Evolutionary conservation across 2,797 vertebrate genomes (phyloP).

Genomic region (Acridotheres tristis): DNA sequence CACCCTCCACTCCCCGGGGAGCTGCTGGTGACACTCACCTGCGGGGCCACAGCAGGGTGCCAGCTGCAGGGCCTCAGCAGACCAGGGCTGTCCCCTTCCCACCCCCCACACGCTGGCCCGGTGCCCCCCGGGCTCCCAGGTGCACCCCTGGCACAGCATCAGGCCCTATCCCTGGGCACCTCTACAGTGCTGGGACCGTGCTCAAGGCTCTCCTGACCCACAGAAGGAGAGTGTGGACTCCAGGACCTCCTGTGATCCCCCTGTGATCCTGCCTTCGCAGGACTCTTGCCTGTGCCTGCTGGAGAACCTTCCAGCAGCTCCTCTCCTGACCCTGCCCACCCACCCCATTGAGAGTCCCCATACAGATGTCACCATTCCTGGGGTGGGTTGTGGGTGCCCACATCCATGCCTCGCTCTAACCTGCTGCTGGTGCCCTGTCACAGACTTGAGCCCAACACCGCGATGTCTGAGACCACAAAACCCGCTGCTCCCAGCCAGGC

Average conservation of each 20-base stretch:
- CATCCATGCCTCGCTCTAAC: not conserved
- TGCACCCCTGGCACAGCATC: not conserved
- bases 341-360: not conserved
- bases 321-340: not conserved
- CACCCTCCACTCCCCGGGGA: not conserved
- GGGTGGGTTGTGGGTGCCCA: not conserved
- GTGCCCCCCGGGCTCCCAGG: not conserved
- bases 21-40: not conserved
- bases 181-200: not conserved
- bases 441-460: conserved; percentile 68
- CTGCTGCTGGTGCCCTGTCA: not conserved
- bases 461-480: conserved; percentile 88
- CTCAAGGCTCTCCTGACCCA: not conserved
- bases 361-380: fast-evolving
- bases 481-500: conserved; percentile 77
- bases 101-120: fast-evolving
- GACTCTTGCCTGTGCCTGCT: not conserved
- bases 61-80: not conserved
- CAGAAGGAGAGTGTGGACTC: not conserved
- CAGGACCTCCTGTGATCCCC: fast-evolving
- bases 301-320: not conserved
- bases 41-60: not conserved
- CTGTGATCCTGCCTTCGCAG: not conserved
- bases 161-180: not conserved
- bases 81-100: not conserved